phyloP scores from a whole-genome alignment of 2,888 invertebrate species.

The Hermaeophaga mercurialis region DNA sequence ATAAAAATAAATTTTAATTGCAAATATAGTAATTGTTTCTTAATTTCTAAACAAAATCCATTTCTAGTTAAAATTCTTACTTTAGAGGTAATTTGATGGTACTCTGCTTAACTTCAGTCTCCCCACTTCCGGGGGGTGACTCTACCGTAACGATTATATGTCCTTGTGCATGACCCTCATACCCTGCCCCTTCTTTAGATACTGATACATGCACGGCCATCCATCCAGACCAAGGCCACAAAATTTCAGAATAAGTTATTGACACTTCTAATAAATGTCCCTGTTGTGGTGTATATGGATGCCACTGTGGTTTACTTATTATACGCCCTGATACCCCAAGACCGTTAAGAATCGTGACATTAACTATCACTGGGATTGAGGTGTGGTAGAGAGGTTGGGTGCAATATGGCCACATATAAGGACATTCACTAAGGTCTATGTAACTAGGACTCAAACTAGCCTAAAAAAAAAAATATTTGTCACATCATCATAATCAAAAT shows the following conservation, averaged over 20 bases:
- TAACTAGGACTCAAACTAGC: constrained; percentile 78
- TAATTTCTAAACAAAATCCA: too few relatives aligned
- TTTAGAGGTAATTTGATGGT: constrained; percentile 67
- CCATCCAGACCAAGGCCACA: constrained; percentile 99
- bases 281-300: constrained; percentile 82
- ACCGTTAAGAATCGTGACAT: constrained; percentile 93
- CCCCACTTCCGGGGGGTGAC: constrained; percentile 71
- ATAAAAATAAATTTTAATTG: constrained; percentile 24
- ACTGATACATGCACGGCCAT: constrained; percentile 80
- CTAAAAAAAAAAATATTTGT: constrained; percentile 47
- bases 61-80: constrained; percentile 32
- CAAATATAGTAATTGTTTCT: not conserved
- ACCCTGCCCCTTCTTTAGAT: constrained; percentile 66
- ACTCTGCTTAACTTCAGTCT: constrained; percentile 63
- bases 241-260: constrained; percentile 74
- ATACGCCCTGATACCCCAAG: constrained; percentile 88
- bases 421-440: constrained; percentile 91
- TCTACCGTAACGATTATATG: constrained; percentile 82
- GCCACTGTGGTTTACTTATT: constrained; percentile 76
- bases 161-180: constrained; percentile 82
- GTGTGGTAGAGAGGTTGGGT: constrained; percentile 92
- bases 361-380: constrained; percentile 86
- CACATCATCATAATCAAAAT: not conserved
- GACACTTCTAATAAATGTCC: constrained; percentile 77
- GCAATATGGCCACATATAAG: constrained; percentile 99